Evolutionary conservation across 1,140 invertebrate genomes (phyloP), one percentile per base, ranked within the genome.

Genomic region (Araneus ventricosus): DNA sequence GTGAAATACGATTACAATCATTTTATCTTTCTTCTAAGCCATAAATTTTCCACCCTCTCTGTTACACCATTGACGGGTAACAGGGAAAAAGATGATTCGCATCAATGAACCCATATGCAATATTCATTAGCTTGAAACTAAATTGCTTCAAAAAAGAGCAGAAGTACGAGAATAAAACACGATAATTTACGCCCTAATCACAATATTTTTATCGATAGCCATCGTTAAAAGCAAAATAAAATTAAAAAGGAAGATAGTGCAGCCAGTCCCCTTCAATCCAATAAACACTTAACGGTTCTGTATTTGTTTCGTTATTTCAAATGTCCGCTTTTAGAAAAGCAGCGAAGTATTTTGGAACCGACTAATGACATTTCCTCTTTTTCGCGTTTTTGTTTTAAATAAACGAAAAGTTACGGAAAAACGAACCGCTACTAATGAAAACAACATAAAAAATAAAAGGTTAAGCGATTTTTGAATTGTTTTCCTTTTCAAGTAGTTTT

Each of bases 331-430:
- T 45, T 27, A 79, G n/a, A 37, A 82, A 24, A 52, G 88, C 41
- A 45, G 41, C n/a, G 82, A 70, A 45, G 52, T 92, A 92, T 92
- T 85, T 92, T 52, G 10, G 61, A 82, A 70, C 61, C 79, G 52
- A 75, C 61, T 92, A 92, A 92, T 92, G 90, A 92, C 90, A 92
- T 92, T 86, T 92, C 57, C 90, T 63, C 63, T 30, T 63, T 70
- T 86, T 67, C 61, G 45, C 37, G 30, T 86, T 80, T 92, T 92
- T 92, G 90, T 92, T 92, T 92, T 70, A 92, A 67, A 92, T 92
- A 92, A 92, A 92, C n/a, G 80, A 52, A 86, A 61, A 86, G 80
- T 86, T 70, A n/a, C 37, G 61, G 70, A 57, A 86, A 92, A 61
- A 75, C 17, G 37, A 30, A 92, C 80, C 75, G 5, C 90, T 41